A percentile compares a stretch with the other conserved stretches of the same genome.
phyloP scores from a whole-genome alignment of 2,113 vertebrate species.

The Chinchilla lanigera region DNA sequence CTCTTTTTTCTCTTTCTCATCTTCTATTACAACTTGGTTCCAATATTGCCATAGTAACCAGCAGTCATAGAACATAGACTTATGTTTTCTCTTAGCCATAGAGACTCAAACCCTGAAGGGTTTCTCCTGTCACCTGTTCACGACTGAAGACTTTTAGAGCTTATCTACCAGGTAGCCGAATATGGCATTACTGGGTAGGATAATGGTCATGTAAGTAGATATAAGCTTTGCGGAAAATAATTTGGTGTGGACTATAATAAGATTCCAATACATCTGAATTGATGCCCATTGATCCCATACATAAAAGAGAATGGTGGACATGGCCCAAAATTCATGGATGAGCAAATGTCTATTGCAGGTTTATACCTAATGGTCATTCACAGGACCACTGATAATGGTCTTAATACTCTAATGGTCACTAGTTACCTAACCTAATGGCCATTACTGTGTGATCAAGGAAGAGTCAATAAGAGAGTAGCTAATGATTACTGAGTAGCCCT shows the following conservation, averaged over 20 bases:
- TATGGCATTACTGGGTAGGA: neutral
- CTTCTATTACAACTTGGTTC: neutral
- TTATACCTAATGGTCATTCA: neutral
- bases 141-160: neutral
- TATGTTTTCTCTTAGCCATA: neutral
- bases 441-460: neutral
- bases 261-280: neutral
- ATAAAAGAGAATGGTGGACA: neutral
- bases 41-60: neutral
- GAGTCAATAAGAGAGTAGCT: neutral
- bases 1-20: neutral
- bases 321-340: neutral
- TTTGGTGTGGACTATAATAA: neutral
- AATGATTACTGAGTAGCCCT: neutral
- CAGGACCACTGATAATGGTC: neutral
- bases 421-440: neutral
- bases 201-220: neutral
- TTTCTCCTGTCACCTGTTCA: neutral
- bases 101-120: neutral
- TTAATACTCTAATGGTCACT: neutral
- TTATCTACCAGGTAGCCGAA: neutral
- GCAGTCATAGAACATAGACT: neutral
- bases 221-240: neutral
- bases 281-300: neutral
- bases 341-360: neutral